Base-by-base conservation (phyloP, 1,140 invertebrate genomes). In the Monochamus saltuarius region DNA sequence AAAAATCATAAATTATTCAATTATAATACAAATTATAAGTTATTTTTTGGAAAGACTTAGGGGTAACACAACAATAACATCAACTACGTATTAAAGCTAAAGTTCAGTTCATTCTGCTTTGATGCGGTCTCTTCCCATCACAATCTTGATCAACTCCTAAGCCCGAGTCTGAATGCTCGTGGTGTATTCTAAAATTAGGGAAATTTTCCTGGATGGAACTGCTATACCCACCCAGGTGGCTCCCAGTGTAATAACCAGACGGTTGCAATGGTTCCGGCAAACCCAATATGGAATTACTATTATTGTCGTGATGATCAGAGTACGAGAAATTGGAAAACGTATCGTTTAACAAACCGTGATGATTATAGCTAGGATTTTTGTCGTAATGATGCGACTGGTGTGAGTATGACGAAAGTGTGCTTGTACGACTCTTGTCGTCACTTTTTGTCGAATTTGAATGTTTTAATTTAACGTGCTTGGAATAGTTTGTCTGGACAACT, bases 401-500 rank as follows among this genome's bases (percentile, higher is more conserved):
- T 4, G 50, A 59, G 34, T 61, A 47, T 9, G 61, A 56, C 17
- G 53, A 60, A 40, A 50, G 16, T n/a, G 52, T 45, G 35, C 50
- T 61, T 9, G 40, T 52, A 0, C 47, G 9, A 40, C 52, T 57
- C 19, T 64, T 67, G 7, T 56, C 43, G 67, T 77, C 80, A 77
- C 75, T 78, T 61, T 77, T 76, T 68, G 78, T 78, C 68, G 78
- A 78, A 34, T 79, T 79, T 14, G 77, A 76, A 6, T 79, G 80
- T 55, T 81, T 77, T 2, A 84, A 75, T 63, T 83, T 83, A 42
- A 82, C 76, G 60, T 83, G 82, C 51, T 81, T 77, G 0, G 81
- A 81, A 50, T 82, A 80, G 63, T 82, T 86, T 9, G 85, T 87
- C 76, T 90, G 85, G 2, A 97, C 91, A 53, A 94, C 91, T 2